These are phyloP conservation scores for Micromys minutus DNA, from an alignment of 2,113 vertebrate species.

Conservation along the genomic window DNA sequence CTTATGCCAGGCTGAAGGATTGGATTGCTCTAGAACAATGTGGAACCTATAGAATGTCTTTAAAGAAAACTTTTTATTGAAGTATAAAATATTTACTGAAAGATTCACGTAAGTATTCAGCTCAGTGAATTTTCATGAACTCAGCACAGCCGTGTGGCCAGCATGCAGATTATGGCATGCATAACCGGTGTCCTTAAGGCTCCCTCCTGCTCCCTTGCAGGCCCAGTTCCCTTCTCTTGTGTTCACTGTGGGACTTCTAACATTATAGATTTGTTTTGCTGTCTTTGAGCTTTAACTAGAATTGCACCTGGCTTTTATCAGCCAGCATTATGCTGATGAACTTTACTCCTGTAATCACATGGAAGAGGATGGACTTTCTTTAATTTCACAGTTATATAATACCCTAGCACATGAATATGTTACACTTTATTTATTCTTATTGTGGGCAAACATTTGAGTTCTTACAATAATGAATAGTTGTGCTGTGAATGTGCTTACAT, in stretches of 20 bases:
- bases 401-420: neutral
- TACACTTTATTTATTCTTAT: conserved; percentile 28
- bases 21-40: conserved; percentile 11
- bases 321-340: neutral
- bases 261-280: conserved; percentile 16
- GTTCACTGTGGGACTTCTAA: conserved; percentile 42
- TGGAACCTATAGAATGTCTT: conserved; percentile 27
- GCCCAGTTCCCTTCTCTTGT: neutral
- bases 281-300: conserved; percentile 40
- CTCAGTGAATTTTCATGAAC: conserved; percentile 58
- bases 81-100: conserved; percentile 59
- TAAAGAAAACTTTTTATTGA: conserved; percentile 38
- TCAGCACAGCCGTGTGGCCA: conserved; percentile 53
- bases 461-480: neutral
- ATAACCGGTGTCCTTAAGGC: neutral
- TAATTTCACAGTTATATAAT: neutral
- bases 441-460: neutral
- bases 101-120: neutral
- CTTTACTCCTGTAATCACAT: neutral
- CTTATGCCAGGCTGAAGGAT: neutral
- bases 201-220: neutral
- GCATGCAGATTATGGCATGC: neutral
- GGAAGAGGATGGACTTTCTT: neutral
- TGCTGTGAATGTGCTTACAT: neutral
- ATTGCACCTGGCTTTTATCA: conserved; percentile 29